phyloP scores from a whole-genome alignment of 2,797 vertebrate species.

The Cyclura pinguis region DNA sequence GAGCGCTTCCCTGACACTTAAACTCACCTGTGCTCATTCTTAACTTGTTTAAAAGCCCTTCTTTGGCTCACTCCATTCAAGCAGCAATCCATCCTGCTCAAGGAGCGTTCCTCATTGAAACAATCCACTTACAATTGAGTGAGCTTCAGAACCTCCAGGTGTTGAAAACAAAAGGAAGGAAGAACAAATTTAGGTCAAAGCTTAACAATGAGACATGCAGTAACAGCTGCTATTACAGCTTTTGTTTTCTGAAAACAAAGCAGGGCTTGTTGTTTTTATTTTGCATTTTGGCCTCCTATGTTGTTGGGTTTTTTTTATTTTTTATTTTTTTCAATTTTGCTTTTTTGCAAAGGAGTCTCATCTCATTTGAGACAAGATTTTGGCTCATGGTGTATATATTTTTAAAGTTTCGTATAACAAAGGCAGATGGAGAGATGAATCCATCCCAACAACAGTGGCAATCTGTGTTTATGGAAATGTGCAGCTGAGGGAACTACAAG shows the following conservation, averaged over 20 bases:
- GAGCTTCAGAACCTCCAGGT: slow-evolving; percentile 45
- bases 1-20: background rate
- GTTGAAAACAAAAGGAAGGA: slow-evolving; percentile 61
- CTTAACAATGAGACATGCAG: slow-evolving; percentile 61
- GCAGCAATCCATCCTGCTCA: background rate
- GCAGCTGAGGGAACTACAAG: slow-evolving; percentile 42
- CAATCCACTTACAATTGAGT: background rate
- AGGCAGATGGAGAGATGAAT: slow-evolving; percentile 29
- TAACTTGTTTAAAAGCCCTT: background rate
- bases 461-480: slow-evolving; percentile 32
- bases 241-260: slow-evolving; percentile 49
- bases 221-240: slow-evolving; percentile 60
- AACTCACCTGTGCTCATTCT: background rate
- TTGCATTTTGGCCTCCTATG: background rate
- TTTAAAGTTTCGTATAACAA: slow-evolving; percentile 58
- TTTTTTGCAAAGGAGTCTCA: slow-evolving; percentile 39
- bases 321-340: too few species aligned
- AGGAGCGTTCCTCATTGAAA: background rate
- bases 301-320: background rate
- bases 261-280: slow-evolving; percentile 18
- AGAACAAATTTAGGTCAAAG: slow-evolving; percentile 60
- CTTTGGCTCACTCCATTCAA: background rate
- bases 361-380: slow-evolving; percentile 53
- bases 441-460: slow-evolving; percentile 4
- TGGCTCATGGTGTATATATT: slow-evolving; percentile 11